Conservation (phyloP, 37 sponge, comb jelly and placozoan genomes). For the Axinella damicornis region DNA sequence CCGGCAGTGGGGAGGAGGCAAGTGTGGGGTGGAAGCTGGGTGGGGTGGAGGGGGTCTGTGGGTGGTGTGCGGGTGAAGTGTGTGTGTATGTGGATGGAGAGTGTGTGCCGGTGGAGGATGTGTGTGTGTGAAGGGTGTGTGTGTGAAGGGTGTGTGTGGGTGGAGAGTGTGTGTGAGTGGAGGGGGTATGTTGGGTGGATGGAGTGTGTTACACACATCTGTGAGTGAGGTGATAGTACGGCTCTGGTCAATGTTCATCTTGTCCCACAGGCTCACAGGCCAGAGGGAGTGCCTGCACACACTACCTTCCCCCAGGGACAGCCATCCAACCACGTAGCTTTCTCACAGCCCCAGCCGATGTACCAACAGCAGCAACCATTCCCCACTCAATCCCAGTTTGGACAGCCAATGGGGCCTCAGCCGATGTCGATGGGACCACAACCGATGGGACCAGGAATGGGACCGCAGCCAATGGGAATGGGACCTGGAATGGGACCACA, state of each 20-base stretch:
- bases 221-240: too few species aligned
- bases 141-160: too few species aligned
- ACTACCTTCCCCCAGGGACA: conserved; percentile 35
- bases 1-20: background rate
- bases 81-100: too few species aligned
- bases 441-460: background rate
- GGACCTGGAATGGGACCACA: background rate
- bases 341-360: conserved; percentile 46
- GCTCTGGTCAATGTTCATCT: background rate
- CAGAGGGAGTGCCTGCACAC: background rate
- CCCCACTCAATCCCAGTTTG: background rate
- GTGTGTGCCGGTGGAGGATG: too few species aligned
- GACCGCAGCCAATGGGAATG: background rate
- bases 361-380: conserved; percentile 45
- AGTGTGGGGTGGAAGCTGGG: background rate
- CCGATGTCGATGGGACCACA: conserved; percentile 20
- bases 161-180: conserved; percentile 6
- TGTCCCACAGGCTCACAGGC: too few species aligned
- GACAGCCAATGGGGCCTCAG: background rate
- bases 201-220: too few species aligned
- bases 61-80: background rate
- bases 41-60: background rate
- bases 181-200: too few species aligned
- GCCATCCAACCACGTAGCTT: conserved; percentile 38
- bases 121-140: too few species aligned